phyloP scores from a whole-genome alignment of 2,888 invertebrate genomes.

The Ellobium chinense region DNA sequence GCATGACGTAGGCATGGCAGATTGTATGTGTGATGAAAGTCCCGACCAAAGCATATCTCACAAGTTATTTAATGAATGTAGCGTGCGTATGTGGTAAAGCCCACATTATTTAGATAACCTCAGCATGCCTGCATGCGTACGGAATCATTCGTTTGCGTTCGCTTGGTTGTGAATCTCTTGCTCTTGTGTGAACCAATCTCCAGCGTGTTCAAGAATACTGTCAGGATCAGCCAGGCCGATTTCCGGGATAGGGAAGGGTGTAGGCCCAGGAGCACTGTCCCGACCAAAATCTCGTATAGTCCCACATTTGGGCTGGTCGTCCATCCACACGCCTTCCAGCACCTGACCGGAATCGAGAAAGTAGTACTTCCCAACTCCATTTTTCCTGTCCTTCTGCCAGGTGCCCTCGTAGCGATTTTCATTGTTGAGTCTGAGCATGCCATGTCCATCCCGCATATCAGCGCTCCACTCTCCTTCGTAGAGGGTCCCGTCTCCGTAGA shows the following conservation, averaged over 20 bases:
- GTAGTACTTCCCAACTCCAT: conserved; percentile 78
- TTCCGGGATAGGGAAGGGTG: conserved; percentile 75
- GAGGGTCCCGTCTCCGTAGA: conserved; percentile 76
- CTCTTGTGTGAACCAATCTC: background rate
- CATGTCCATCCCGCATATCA: conserved; percentile 77
- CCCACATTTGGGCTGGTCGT: conserved; percentile 78
- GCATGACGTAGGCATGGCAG: too few species aligned
- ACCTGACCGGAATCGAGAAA: conserved; percentile 78
- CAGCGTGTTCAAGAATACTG: background rate
- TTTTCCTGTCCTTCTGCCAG: conserved; percentile 78
- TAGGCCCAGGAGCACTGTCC: conserved; percentile 75
- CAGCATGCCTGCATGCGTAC: too few species aligned
- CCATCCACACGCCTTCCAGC: conserved; percentile 78
- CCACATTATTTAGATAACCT: too few species aligned
- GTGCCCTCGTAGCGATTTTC: conserved; percentile 79
- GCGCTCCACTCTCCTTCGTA: conserved; percentile 79
- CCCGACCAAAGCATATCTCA: too few species aligned
- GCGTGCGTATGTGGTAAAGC: too few species aligned
- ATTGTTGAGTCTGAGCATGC: conserved; percentile 77
- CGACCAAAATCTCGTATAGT: conserved; percentile 77
- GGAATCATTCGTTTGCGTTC: too few species aligned
- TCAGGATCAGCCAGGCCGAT: background rate
- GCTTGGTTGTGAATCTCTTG: background rate
- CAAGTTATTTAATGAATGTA: too few species aligned
- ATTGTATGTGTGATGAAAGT: too few species aligned